These are phyloP conservation scores for Catostomus latipinnis DNA, from an alignment of 2,797 vertebrate genomes.

Conservation along the genomic window DNA sequence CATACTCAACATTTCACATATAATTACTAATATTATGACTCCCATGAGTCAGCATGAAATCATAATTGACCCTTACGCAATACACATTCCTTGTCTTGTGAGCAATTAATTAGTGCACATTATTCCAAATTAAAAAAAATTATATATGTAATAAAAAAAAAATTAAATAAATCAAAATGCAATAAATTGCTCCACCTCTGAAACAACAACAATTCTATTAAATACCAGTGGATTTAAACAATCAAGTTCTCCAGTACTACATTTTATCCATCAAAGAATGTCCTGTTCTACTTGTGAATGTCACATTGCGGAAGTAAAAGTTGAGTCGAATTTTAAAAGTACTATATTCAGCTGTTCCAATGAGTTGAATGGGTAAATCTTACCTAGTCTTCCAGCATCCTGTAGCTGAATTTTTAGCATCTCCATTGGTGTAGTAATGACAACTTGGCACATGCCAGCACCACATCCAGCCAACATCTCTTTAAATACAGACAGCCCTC, in stretches of 20 bases:
- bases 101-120: neutral
- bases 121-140: neutral
- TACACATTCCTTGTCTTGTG: too few relatives aligned
- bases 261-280: neutral
- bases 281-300: neutral
- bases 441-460: conserved; percentile 85
- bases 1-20: too few relatives aligned
- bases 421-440: conserved; percentile 87
- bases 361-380: conserved; percentile 13
- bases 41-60: too few relatives aligned
- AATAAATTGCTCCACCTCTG: neutral
- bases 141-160: too few relatives aligned
- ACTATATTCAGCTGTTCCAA: neutral
- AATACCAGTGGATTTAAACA: too few relatives aligned
- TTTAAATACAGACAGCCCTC: conserved; percentile 77
- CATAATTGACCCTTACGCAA: too few relatives aligned
- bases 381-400: conserved; percentile 84
- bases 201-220: neutral
- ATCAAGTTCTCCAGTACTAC: neutral
- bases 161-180: neutral
- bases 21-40: too few relatives aligned
- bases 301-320: neutral
- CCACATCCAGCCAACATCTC: conserved; percentile 88
- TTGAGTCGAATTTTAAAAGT: too few relatives aligned
- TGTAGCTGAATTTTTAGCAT: conserved; percentile 89